Evolutionary conservation across 2,113 vertebrate genomes (phyloP), one percentile per base, ranked within the genome.

Genomic region (Gorsachius goisagi): DNA sequence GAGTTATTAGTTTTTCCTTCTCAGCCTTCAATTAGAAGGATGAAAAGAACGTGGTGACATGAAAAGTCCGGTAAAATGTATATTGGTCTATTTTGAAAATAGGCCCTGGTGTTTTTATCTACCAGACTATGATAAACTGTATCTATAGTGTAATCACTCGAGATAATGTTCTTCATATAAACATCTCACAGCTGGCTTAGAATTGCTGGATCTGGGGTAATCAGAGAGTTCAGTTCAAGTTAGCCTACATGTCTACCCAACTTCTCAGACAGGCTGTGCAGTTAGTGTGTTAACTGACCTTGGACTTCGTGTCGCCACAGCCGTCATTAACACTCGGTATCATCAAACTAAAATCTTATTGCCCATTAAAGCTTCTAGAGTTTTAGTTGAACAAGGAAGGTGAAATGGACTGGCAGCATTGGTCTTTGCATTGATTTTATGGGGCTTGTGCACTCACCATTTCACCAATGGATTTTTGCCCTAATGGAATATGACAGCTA

Each of bases 401-500:
- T 2, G 5, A 58, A 85, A 90, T 58, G 59, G 32, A 33, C 47
- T 90, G 55, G 72, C 55, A 86, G 21, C 41, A 50, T 41, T 0
- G 0, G 23, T 30, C 28, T 69, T 80, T 33, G 56, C 41, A 41
- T 58, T 59, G 32, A 76, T 94, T 96, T 94, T 73, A 53, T n/a
- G 50, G 20, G 11, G 17, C 32, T 11, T 21, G 15, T 64, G 50
- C 69, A 35, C 26, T 83, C 32, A 82, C n/a, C 56, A 62, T 93
- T 96, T 94, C 19, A 13, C 60, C 33, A 68, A 41, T 81, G 76
- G 64, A 20, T 86, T 96, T 95, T 96, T 91, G 67, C 66, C 80
- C 78, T 94, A 80, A 74, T 66, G 84, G 16, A 90, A 53, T 86
- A 93, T 87, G 79, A 49, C 67, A 95, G 63, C 62, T 92, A 30